Base-by-base conservation (phyloP, 2,797 vertebrate species). In the Lepus townsendii region DNA sequence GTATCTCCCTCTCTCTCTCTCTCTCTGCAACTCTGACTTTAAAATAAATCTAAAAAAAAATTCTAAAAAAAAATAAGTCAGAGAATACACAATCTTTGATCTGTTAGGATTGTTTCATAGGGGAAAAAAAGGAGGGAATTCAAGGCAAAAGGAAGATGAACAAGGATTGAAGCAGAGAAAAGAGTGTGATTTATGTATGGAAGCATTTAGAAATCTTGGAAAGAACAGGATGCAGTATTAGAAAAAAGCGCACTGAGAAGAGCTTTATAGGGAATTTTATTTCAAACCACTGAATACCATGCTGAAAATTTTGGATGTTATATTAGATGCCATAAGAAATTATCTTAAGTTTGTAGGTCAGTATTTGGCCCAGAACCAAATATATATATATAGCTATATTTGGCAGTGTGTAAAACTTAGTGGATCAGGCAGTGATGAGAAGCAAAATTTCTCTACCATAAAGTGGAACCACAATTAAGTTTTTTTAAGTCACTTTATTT, bases 261-360 rank as follows among this genome's bases (percentile, higher is more conserved):
- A 69, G 3, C 3, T 14, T 52, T 60, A 32, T 47, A 17, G 11
- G 50, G 2, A 4, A 2, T 32, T 78, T 12, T 38, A 32, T 38
- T 86, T 76, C n/a, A 76, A 91, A 91, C 19, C 2, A 16, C 57
- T 78, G 10, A 24, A 26, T 54, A 22, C 65, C 14, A 90, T 5
- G 3, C 7, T 69, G 11, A 62, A n/a, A 1, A 54, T 4, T 86
- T 38, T 52, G 12, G 14, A 20, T 3, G 54, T 27, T 35, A 50
- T 68, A 2, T n/a, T 73, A 92, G 30, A 84, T 66, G 66, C 2
- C 80, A 27, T 66, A 82, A 80, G 16, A 91, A 95, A 65, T 32
- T 17, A 52, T 6, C 19, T 66, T n/a, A 50, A 22, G 42, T 60
- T 76, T 95, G 50, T 88, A 52, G 91, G 30, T 30, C 63, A 82